A percentile compares a stretch with the other conserved stretches of the same genome.
Conservation (phyloP, 2,888 invertebrate species). For the Pristionchus mayeri region DNA sequence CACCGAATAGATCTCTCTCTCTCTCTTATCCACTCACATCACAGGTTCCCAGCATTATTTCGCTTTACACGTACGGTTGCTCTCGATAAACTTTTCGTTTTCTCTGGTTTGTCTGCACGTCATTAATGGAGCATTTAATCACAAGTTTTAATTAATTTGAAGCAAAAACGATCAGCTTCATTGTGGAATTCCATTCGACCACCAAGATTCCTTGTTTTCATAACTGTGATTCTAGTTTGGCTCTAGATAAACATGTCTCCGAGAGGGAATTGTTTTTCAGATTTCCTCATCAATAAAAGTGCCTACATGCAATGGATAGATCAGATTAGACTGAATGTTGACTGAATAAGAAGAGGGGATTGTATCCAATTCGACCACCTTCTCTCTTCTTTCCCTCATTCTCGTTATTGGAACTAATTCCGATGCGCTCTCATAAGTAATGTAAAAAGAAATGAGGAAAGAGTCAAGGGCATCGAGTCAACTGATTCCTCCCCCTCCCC, state of each 20-base stretch:
- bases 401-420: conserved; percentile 42
- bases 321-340: conserved; percentile 1
- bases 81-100: not conserved
- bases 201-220: no score
- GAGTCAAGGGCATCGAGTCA: not conserved
- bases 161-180: no score
- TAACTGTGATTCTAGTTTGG: no score
- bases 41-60: conserved; percentile 14
- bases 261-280: no score
- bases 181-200: no score
- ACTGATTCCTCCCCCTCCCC: not conserved
- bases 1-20: conserved; percentile 3
- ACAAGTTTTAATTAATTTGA: not conserved
- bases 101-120: no score
- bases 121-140: no score
- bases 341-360: not conserved
- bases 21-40: not conserved
- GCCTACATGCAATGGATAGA: not conserved
- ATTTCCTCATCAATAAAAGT: not conserved
- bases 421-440: conserved; percentile 31
- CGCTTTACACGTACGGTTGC: not conserved
- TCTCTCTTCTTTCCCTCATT: not conserved
- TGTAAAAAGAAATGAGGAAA: conserved; percentile 15
- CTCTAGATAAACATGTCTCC: no score
- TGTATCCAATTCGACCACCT: conserved; percentile 26